phyloP scores from a whole-genome alignment of 1,140 invertebrate species.

The Odontomachus brunneus region DNA sequence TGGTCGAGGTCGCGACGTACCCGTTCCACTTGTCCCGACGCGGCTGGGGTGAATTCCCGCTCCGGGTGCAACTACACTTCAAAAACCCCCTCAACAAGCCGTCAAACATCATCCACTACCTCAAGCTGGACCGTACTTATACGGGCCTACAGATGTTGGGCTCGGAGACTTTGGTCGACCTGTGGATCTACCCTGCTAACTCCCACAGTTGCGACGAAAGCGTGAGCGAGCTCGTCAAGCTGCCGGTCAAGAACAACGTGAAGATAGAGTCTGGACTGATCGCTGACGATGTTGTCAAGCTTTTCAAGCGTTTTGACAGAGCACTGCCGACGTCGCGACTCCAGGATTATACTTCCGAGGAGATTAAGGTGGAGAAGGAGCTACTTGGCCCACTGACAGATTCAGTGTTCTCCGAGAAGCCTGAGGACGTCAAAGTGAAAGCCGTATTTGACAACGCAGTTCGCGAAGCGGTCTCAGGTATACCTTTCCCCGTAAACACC shows the following conservation, averaged over 20 bases:
- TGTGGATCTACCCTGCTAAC: slow-evolving; percentile 87
- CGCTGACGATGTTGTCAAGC: no score
- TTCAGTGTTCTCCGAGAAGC: not conserved
- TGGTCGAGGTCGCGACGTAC: slow-evolving; percentile 90
- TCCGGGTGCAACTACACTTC: slow-evolving; percentile 93
- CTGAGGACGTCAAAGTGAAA: not conserved
- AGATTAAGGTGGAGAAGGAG: no score
- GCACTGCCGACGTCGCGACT: no score
- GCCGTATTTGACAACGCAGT: not conserved
- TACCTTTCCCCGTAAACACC: no score
- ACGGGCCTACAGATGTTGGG: slow-evolving; percentile 94
- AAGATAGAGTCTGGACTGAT: no score
- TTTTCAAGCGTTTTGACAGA: no score
- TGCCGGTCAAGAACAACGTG: not conserved
- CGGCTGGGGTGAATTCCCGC: slow-evolving; percentile 96
- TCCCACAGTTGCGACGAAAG: slow-evolving; percentile 19
- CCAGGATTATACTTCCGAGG: no score
- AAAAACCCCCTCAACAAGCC: slow-evolving; percentile 91
- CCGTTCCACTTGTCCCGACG: slow-evolving; percentile 94
- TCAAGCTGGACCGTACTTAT: slow-evolving; percentile 93
- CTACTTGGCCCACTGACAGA: not conserved
- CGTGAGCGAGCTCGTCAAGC: not conserved
- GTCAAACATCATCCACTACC: slow-evolving; percentile 91
- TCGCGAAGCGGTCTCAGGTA: not conserved
- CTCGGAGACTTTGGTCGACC: slow-evolving; percentile 91